Base-by-base conservation (phyloP, 1,140 invertebrate species). In the Papilio aristodemus region DNA sequence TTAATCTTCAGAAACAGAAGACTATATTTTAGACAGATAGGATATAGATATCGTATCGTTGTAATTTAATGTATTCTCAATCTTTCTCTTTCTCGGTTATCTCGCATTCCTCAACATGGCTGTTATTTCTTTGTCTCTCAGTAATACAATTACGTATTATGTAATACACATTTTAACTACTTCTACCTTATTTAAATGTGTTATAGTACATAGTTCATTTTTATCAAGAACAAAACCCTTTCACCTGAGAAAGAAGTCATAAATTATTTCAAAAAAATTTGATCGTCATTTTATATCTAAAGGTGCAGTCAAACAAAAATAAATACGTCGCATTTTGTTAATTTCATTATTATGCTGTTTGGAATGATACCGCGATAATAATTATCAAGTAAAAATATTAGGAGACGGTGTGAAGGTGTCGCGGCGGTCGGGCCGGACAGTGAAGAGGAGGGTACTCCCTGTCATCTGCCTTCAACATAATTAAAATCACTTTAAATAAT, bases 391-490 rank as follows among this genome's bases (percentile, higher is more conserved):
- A 71, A 72, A 76, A 81, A 74, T 74, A 75, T 79, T 78, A 79
- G 78, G 77, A 80, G 77, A 74, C 68, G 32, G 66, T 50, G 74
- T 71, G 72, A 69, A 75, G 72, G 77, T 46, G 71, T 50, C 60
- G 58, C 68, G 72, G 58, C 71, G 74, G 75, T 62, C 76, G 39
- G 67, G 78, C 68, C 27, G 63, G 78, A 90, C 88, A 88, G 82
- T 84, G 81, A 87, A 91, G 84, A 89, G 89, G 87, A 86, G 81
- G 88, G 87, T 69, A 79, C 79, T 63, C 66, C 66, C 72, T 83
- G 87, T 88, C 89, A 89, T 91, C 87, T 91, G 89, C 89, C 86
- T 86, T 86, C 81, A 90, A 89, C 89, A 90, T 90, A 91, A 91
- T 91, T 91, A 90, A 90, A 91, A 87, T 86, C 82, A 85, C 82